phyloP scores from a whole-genome alignment of 1,140 invertebrate genomes.

The Acyrthosiphon pisum region DNA sequence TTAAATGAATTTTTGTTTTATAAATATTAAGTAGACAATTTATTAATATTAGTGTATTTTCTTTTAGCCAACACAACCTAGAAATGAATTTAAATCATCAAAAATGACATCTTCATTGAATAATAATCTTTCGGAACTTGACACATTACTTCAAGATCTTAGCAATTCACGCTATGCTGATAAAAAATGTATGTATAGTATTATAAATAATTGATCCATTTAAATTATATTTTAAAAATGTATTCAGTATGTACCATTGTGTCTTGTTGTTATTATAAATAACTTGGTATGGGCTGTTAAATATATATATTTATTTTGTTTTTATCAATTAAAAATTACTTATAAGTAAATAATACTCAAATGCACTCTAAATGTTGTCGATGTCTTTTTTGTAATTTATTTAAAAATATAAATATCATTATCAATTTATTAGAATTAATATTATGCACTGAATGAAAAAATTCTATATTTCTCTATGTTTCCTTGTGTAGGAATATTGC shows the following conservation, averaged over 20 bases:
- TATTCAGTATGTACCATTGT: background rate
- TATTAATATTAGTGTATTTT: background rate
- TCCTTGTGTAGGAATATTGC: too few species aligned
- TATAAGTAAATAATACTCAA: background rate
- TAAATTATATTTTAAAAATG: background rate
- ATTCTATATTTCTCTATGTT: too few species aligned
- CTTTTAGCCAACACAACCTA: conserved; percentile 15
- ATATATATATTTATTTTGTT: background rate
- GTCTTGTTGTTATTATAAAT: background rate
- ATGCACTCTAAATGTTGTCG: background rate
- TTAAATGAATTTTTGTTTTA: too few species aligned
- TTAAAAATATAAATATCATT: too few species aligned
- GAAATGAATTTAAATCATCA: conserved; percentile 48
- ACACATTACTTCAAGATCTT: conserved; percentile 88
- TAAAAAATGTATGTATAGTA: conserved; percentile 54
- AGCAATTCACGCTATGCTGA: conserved; percentile 80
- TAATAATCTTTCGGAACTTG: conserved; percentile 88
- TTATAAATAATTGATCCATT: background rate
- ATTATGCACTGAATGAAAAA: background rate
- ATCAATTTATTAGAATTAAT: too few species aligned
- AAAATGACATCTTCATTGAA: conserved; percentile 69
- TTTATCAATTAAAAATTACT: background rate
- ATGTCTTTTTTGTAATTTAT: too few species aligned
- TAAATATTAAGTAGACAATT: background rate
- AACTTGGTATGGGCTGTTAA: background rate